phyloP scores from a whole-genome alignment of 2,113 vertebrate genomes.

The Melanostigma gelatinosum region DNA sequence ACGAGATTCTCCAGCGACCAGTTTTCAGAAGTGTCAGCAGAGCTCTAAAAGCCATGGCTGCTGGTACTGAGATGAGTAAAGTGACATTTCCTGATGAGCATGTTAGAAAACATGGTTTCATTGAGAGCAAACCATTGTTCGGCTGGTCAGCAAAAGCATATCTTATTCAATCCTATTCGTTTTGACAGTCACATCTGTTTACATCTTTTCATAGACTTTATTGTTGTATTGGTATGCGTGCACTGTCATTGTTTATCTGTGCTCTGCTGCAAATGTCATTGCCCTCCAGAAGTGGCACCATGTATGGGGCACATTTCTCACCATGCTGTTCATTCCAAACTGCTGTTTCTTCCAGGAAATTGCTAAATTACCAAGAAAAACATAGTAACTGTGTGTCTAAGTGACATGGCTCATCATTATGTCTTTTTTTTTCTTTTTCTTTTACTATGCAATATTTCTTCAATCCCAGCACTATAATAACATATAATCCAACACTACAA shows the following conservation, averaged over 20 bases:
- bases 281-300: background rate
- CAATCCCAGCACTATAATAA: background rate
- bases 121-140: background rate
- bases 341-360: background rate
- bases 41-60: background rate
- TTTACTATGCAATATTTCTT: conserved; percentile 4
- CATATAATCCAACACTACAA: conserved; percentile 1
- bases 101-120: background rate
- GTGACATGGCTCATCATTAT: background rate
- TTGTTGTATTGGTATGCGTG: background rate
- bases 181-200: background rate
- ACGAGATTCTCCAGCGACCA: background rate
- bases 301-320: background rate
- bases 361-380: background rate
- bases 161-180: background rate
- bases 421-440: background rate
- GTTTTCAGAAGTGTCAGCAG: conserved; percentile 10
- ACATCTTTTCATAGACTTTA: background rate
- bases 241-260: background rate
- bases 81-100: background rate
- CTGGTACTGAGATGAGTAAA: background rate
- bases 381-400: background rate
- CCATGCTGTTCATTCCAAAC: background rate
- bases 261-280: background rate
- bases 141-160: background rate